Evolutionary conservation across 2,888 invertebrate genomes (phyloP).

Genomic region (Drosophila demipolita): DNA sequence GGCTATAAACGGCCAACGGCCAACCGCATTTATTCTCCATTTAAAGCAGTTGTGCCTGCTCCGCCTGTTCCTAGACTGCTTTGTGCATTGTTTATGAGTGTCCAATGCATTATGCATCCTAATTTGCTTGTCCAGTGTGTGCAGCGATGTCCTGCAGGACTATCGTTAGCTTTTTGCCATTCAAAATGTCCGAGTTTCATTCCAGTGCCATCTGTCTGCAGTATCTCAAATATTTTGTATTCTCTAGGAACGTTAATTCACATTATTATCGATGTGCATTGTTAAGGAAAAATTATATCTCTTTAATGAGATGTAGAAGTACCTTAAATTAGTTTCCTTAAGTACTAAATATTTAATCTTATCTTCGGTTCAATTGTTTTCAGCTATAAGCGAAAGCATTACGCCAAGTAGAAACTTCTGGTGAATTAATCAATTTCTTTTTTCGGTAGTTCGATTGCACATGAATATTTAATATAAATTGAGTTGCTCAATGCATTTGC

Average conservation of each 20-base stretch:
- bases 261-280: neutral
- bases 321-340: neutral
- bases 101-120: constrained; percentile 8
- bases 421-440: neutral
- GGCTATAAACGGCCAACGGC: constrained; percentile 24
- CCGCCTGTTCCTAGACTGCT: constrained; percentile 2
- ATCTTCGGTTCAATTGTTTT: neutral
- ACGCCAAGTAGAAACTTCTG: constrained; percentile 1
- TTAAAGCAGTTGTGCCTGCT: constrained; percentile 9
- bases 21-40: constrained; percentile 39
- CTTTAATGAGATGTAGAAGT: neutral
- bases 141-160: constrained; percentile 9
- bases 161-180: constrained; percentile 37
- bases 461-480: neutral
- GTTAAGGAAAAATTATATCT: neutral
- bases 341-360: neutral
- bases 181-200: neutral
- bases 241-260: neutral
- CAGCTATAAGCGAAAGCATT: neutral
- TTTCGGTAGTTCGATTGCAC: neutral
- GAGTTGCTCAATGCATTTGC: neutral
- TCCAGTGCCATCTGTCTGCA: neutral
- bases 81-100: constrained; percentile 17
- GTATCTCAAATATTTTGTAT: neutral
- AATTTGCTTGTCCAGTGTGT: constrained; percentile 21